Evolutionary conservation across 2,797 vertebrate species (phyloP).

Genomic region (Sternotherus odoratus): DNA sequence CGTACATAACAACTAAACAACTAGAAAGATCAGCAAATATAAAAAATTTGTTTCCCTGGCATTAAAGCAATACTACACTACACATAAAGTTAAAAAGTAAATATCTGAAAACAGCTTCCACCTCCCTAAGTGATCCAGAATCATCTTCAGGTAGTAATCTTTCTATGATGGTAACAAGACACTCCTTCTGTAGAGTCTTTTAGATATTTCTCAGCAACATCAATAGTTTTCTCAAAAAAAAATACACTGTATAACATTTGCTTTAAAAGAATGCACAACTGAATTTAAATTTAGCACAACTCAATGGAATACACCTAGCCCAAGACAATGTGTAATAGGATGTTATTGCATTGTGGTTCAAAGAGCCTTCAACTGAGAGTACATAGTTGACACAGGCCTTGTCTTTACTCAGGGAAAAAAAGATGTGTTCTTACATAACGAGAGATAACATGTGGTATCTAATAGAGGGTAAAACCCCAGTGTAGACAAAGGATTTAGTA

Average conservation of each 20-base stretch:
- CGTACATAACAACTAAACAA: conserved; percentile 7
- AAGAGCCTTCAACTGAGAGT: background rate
- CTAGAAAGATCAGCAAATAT: conserved; percentile 29
- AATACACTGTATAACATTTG: background rate
- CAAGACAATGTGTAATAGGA: background rate
- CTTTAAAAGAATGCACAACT: conserved; percentile 11
- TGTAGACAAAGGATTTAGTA: background rate
- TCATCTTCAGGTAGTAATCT: background rate
- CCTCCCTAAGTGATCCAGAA: conserved; percentile 16
- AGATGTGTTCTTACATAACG: background rate
- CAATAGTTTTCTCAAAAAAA: background rate
- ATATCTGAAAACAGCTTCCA: conserved; percentile 30
- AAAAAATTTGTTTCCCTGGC: conserved; percentile 13
- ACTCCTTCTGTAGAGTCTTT: background rate
- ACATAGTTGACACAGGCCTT: background rate
- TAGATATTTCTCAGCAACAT: background rate
- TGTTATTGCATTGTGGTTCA: background rate
- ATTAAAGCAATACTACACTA: conserved; percentile 23
- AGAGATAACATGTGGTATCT: background rate
- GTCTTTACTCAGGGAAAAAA: background rate
- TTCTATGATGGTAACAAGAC: background rate
- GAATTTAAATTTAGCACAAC: background rate
- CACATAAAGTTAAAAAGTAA: conserved; percentile 47
- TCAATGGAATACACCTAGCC: background rate
- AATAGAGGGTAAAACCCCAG: background rate